These are phyloP conservation scores for Zaprionus lineosus DNA, from an alignment of 2,888 invertebrate species.

Conservation along the genomic window DNA sequence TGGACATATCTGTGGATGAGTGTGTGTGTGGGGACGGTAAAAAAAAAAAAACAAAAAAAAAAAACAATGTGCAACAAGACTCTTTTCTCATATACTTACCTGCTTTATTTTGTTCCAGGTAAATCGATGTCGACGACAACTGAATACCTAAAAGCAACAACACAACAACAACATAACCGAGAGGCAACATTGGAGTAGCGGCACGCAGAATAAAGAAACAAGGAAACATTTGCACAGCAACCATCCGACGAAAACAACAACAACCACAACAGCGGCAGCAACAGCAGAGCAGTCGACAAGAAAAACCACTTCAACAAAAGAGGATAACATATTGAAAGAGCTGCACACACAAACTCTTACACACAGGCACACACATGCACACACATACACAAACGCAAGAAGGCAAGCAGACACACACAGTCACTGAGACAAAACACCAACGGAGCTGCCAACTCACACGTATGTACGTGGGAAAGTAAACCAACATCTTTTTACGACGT, in stretches of 20 bases:
- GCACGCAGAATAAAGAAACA: constrained; percentile 75
- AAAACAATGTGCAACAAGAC: constrained; percentile 74
- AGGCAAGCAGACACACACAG: constrained; percentile 15
- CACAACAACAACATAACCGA: constrained; percentile 38
- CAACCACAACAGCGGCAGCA: constrained; percentile 46
- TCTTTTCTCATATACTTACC: constrained; percentile 71
- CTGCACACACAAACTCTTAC: constrained; percentile 30
- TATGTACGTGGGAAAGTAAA: constrained; percentile 75
- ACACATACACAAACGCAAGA: constrained; percentile 17
- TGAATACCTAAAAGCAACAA: constrained; percentile 70
- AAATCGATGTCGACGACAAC: constrained; percentile 69
- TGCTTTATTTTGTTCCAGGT: constrained; percentile 76
- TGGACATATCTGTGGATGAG: constrained; percentile 12
- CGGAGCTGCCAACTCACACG: constrained; percentile 44
- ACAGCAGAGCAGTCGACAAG: constrained; percentile 58
- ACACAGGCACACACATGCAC: constrained; percentile 12
- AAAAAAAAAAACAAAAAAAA: constrained; percentile 63
- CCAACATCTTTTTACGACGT: constrained; percentile 70
- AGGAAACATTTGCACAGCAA: constrained; percentile 76
- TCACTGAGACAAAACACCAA: constrained; percentile 21
- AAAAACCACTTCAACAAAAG: constrained; percentile 79
- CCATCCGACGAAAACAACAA: constrained; percentile 30
- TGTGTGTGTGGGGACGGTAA: constrained; percentile 26
- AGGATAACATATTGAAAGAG: constrained; percentile 78
- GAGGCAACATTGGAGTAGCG: constrained; percentile 53